Conservation (phyloP, 2,888 invertebrate genomes). For the Eupithecia insigniata region DNA sequence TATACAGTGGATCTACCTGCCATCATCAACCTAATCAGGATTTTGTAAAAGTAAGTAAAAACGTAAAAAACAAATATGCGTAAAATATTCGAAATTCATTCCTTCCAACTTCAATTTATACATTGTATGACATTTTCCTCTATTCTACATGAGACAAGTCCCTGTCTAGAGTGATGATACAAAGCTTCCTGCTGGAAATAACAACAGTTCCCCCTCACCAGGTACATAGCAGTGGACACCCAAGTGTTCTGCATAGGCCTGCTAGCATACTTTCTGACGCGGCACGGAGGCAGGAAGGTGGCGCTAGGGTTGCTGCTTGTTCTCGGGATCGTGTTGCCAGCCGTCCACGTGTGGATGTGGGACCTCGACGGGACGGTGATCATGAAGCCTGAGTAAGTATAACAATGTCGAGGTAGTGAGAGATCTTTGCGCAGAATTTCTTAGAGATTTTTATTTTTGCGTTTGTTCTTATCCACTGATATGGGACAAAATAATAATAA, state of each 20-base stretch:
- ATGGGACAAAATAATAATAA: too few relatives aligned
- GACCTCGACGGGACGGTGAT: slow-evolving; percentile 49
- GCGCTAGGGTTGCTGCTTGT: slow-evolving; percentile 23
- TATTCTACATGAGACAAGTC: too few relatives aligned
- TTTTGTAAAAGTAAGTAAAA: too few relatives aligned
- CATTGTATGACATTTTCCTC: too few relatives aligned
- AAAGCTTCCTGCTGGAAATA: too few relatives aligned
- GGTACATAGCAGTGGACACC: slow-evolving; percentile 60
- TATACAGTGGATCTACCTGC: too few relatives aligned
- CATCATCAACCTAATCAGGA: too few relatives aligned
- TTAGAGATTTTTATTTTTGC: neutral
- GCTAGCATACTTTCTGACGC: slow-evolving; percentile 40
- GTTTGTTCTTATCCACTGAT: too few relatives aligned
- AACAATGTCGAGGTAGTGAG: neutral
- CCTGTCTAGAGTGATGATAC: too few relatives aligned
- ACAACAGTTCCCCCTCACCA: slow-evolving; percentile 23
- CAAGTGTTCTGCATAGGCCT: slow-evolving; percentile 54
- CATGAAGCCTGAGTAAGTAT: slow-evolving; percentile 50
- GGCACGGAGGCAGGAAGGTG: slow-evolving; percentile 23
- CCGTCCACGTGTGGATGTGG: slow-evolving; percentile 46
- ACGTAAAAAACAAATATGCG: too few relatives aligned
- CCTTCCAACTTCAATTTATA: too few relatives aligned
- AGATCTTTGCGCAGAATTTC: neutral
- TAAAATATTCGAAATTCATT: too few relatives aligned
- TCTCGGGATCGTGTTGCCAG: slow-evolving; percentile 37